Evolutionary conservation across 2,797 vertebrate genomes (phyloP), one percentile per base, ranked within the genome.

Genomic region (Borostomias antarcticus): DNA sequence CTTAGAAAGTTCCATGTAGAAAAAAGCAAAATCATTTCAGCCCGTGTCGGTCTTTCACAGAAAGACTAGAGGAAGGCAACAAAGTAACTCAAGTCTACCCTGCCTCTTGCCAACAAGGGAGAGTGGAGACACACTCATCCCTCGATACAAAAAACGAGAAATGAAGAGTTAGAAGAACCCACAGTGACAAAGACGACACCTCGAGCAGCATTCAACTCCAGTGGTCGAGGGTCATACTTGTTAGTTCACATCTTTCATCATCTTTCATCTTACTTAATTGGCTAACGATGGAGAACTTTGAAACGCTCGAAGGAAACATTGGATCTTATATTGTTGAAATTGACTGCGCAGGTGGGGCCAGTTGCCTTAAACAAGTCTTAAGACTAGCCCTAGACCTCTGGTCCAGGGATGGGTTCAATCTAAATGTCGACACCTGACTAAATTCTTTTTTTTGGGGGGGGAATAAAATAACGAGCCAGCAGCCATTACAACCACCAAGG

Each of bases 1-100:
- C 51, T 58, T 59, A 78, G 80, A 84, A 80, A 51, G 68, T 80
- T 86, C 76, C 67, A 82, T 86, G 79, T 88, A 84, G 40, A 45
- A 75, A 88, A 82, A 85, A 82, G 76, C 72, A 82, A 89, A 89
- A 81, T 54, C 75, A 84, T 82, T 73, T 84, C 79, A 40, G 74
- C 85, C 83, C 74, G 70, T 83, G 78, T 72, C 69, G 82, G 89
- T 88, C 92, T 93, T 93, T 93, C 91, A 93, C 89, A 89, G 92
- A 93, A 92, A 92, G 91, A 92, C 90, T 71, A 50, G 33, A 81
- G 76, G 77, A 88, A 91, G 89, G 91, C 87, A 85, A 88, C 85
- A 75, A 70, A 68, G 63, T 66, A 82, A 86, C 80, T 79, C 61
- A 84, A 80, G 80, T 82, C 78, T 69, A 84, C 82, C 74, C 84